phyloP scores from a whole-genome alignment of 1,140 invertebrate genomes.

The Rhynchophorus ferrugineus region DNA sequence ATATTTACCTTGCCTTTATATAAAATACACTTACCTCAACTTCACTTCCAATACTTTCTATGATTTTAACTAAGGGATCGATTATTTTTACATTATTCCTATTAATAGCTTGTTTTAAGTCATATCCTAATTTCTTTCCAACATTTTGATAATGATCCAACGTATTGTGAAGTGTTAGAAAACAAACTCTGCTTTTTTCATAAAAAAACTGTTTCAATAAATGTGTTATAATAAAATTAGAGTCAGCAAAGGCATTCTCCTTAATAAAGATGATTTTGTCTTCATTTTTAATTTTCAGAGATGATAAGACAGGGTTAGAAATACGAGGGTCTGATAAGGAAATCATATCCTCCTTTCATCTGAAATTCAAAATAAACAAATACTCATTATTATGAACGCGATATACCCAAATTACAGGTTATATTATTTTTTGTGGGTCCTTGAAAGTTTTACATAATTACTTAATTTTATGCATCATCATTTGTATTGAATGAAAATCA shows the following conservation, averaged over 20 bases:
- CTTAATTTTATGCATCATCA: no score
- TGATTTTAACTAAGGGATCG: conserved; percentile 49
- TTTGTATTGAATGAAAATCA: no score
- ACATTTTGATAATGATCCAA: conserved; percentile 63
- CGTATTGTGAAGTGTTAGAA: conserved; percentile 61
- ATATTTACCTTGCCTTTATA: conserved; percentile 32
- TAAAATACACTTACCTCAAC: conserved; percentile 26
- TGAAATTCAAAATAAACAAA: conserved; percentile 5
- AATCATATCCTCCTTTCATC: conserved; percentile 16
- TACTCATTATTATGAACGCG: no score
- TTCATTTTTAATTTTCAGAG: conserved; percentile 32
- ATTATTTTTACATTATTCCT: conserved; percentile 47
- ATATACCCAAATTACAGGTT: no score
- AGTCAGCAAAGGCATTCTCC: conserved; percentile 59
- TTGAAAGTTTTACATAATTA: no score
- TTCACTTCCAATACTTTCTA: conserved; percentile 36
- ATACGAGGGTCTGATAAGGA: conserved; percentile 19
- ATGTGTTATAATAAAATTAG: conserved; percentile 61
- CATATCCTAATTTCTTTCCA: conserved; percentile 64
- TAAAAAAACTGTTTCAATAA: conserved; percentile 46
- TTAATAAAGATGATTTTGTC: conserved; percentile 54
- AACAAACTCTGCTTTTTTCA: conserved; percentile 48
- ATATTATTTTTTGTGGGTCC: no score
- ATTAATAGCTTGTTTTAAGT: conserved; percentile 51
- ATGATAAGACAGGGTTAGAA: conserved; percentile 29